phyloP scores from a whole-genome alignment of 2,888 invertebrate genomes.

The Stenurella melanura region DNA sequence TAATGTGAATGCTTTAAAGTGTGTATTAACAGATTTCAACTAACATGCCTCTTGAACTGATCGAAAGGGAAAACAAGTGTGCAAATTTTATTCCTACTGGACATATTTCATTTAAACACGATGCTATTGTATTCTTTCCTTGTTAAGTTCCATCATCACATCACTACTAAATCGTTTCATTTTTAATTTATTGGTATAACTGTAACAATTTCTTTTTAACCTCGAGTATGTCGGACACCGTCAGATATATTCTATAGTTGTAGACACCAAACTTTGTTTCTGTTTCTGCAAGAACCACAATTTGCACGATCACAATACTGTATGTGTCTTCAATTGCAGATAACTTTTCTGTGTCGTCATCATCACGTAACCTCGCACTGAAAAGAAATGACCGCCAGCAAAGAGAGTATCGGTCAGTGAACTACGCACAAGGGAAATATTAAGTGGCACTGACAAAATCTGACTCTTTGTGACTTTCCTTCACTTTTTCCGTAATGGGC shows the following conservation, averaged over 20 bases:
- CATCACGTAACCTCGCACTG: constrained; percentile 7
- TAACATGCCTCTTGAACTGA: too few species aligned
- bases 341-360: constrained; percentile 2
- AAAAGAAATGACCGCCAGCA: background rate
- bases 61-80: too few species aligned
- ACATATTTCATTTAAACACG: too few species aligned
- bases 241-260: background rate
- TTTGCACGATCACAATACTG: constrained; percentile 2
- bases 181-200: background rate
- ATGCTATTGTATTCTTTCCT: too few species aligned
- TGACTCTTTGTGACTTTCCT: background rate
- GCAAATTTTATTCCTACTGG: too few species aligned
- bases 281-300: background rate
- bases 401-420: constrained; percentile 2
- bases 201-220: background rate
- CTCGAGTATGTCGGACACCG: background rate
- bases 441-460: background rate
- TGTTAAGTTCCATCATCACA: too few species aligned
- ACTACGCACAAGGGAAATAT: constrained; percentile 7
- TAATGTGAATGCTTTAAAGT: too few species aligned
- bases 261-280: background rate
- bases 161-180: background rate
- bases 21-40: too few species aligned
- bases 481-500: background rate
- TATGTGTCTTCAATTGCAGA: background rate